Evolutionary conservation across 2,888 invertebrate genomes (phyloP), one percentile per base, ranked within the genome.

Genomic region (Apodemia mormo): DNA sequence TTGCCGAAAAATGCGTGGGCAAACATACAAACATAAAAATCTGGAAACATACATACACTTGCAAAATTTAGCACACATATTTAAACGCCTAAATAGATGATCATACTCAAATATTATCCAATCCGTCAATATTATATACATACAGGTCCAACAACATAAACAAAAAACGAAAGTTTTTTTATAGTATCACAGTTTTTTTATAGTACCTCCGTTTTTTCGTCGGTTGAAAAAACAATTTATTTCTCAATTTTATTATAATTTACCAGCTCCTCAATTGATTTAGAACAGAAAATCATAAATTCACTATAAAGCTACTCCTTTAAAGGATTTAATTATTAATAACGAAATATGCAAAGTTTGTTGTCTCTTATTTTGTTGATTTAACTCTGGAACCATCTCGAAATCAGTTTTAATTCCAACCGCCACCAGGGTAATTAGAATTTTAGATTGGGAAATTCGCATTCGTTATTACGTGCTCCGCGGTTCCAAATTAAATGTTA

Each of bases 331-430:
- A 85, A 88, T 88, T 88, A 88, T 86, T 87, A 88, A 87, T 85
- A 87, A 80, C 80, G 86, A 82, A 89, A 87, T 91, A 90, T 91
- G 91, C 90, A 89, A 91, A 91, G 84, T 88, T 85, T 83, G 85
- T 87, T 86, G 86, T 89, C 86, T 88, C 85, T 85, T 87, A 87
- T 87, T 88, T 86, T 82, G 83, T 86, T 84, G 83, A 83, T 82
- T 83, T 84, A 83, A 82, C 83, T 81, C 77, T 73, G 73, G 70
- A 73, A 76, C 74, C 74, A 76, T 76, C 77, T 76, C 78, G 78
- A 73, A 74, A 76, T 78, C 79, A 76, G 79, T 80, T 81, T 81
- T 81, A 81, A 82, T 83, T 79, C 78, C 76, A 80, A 77, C 78
- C 73, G 77, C 78, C 78, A 75, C 78, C 75, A 75, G 77, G 78